Conservation (phyloP, 2,113 vertebrate genomes). For the Camelus dromedarius region DNA sequence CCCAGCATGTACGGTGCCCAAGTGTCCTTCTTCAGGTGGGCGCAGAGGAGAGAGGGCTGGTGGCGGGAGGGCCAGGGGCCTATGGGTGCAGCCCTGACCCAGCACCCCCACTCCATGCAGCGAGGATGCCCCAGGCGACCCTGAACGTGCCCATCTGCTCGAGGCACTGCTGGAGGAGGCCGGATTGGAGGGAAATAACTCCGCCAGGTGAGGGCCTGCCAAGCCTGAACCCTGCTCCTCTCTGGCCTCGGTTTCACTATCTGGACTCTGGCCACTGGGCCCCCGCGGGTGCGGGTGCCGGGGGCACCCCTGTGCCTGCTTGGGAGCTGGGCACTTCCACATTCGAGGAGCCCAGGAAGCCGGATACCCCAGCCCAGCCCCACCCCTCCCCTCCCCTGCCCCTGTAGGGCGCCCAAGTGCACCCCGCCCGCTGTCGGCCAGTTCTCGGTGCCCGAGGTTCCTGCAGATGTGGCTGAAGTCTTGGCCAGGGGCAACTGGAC, state of each 20-base stretch:
- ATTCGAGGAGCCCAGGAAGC: too few species aligned
- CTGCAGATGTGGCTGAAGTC: slow-evolving; percentile 81
- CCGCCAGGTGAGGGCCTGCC: slow-evolving; percentile 63
- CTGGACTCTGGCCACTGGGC: neutral
- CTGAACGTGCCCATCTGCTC: slow-evolving; percentile 83
- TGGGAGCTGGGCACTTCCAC: neutral
- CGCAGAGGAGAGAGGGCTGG: accelerated
- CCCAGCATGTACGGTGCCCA: slow-evolving; percentile 94
- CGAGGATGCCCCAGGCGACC: slow-evolving; percentile 88
- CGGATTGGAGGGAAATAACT: slow-evolving; percentile 86
- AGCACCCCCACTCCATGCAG: slow-evolving; percentile 72
- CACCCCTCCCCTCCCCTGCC: neutral
- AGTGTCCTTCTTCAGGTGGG: slow-evolving; percentile 94
- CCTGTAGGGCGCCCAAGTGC: slow-evolving; percentile 53
- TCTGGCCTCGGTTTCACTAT: neutral
- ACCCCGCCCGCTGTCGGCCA: neutral
- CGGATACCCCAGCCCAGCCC: neutral
- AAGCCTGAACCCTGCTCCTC: accelerated
- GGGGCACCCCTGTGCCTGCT: accelerated
- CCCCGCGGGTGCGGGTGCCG: too few species aligned
- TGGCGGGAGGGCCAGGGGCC: accelerated
- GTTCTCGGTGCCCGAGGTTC: slow-evolving; percentile 84
- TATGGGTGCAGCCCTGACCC: neutral
- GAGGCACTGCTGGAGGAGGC: slow-evolving; percentile 88
- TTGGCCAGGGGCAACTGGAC: slow-evolving; percentile 90